A percentile compares a stretch with the other conserved stretches of the same genome.
phyloP scores from a whole-genome alignment of 2,113 vertebrate genomes.

The Pristiophorus japonicus region DNA sequence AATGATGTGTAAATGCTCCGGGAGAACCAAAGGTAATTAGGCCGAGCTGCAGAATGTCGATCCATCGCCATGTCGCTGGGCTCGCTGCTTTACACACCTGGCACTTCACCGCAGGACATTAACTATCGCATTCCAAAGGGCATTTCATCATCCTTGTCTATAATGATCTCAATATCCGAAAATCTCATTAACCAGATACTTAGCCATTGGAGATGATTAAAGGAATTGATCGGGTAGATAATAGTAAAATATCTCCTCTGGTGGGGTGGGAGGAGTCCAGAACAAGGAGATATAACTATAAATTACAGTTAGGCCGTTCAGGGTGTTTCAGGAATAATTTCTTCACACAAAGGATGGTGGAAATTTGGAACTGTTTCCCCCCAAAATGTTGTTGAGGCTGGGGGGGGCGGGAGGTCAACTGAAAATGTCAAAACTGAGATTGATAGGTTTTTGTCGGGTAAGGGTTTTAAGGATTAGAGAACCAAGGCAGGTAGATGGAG shows the following conservation, averaged over 20 bases:
- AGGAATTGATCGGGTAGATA: background rate
- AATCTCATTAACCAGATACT: background rate
- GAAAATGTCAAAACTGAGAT: background rate
- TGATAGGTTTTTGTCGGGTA: background rate
- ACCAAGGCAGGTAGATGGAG: background rate
- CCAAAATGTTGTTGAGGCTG: background rate
- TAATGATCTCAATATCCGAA: background rate
- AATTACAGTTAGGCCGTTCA: background rate
- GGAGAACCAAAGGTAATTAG: background rate
- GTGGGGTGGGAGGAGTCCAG: background rate
- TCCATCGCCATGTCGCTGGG: background rate
- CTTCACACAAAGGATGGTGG: background rate
- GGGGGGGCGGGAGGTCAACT: background rate
- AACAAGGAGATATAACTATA: background rate
- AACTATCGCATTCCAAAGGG: background rate
- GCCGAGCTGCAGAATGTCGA: background rate
- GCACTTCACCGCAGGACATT: background rate
- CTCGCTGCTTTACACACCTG: background rate
- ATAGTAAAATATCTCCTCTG: background rate
- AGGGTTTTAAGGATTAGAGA: background rate
- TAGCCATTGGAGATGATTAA: background rate
- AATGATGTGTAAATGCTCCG: background rate
- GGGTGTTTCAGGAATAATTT: background rate
- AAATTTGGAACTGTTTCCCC: background rate
- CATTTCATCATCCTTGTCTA: background rate